Conservation (phyloP, 2,113 vertebrate genomes). For the Ondatra zibethicus region DNA sequence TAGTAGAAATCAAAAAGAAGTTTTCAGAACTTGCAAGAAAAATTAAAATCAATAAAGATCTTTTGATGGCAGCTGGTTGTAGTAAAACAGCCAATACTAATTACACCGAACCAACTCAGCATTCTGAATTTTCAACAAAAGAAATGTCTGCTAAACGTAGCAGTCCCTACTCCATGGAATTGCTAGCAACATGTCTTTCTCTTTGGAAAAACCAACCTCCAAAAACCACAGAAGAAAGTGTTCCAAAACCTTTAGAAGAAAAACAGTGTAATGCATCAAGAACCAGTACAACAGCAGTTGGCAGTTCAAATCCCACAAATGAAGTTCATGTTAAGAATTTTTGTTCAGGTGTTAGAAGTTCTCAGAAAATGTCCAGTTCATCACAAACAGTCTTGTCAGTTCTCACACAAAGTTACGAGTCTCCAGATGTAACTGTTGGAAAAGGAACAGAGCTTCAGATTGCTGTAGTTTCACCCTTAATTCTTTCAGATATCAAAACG, state of each 20-base stretch:
- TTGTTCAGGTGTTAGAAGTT: neutral
- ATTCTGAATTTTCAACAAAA: neutral
- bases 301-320: neutral
- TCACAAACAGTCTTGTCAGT: conserved; percentile 14
- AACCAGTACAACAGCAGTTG: conserved; percentile 39
- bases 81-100: conserved; percentile 25
- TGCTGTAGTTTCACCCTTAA: conserved; percentile 88
- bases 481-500: conserved; percentile 82
- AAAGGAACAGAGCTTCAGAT: conserved; percentile 87
- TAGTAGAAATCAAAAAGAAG: conserved; percentile 79
- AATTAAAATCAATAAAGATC: conserved; percentile 76
- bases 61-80: conserved; percentile 70
- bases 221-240: conserved; percentile 42
- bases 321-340: neutral
- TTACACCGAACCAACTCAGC: neutral
- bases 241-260: neutral
- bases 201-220: conserved; percentile 82
- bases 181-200: conserved; percentile 82
- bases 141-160: conserved; percentile 29
- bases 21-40: conserved; percentile 79
- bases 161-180: conserved; percentile 81
- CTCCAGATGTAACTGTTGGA: conserved; percentile 31
- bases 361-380: conserved; percentile 26
- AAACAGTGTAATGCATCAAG: conserved; percentile 56
- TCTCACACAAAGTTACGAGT: conserved; percentile 81